Evolutionary conservation across 2,797 vertebrate genomes (phyloP), one percentile per base, ranked within the genome.

Genomic region (Euthynnus affinis): DNA sequence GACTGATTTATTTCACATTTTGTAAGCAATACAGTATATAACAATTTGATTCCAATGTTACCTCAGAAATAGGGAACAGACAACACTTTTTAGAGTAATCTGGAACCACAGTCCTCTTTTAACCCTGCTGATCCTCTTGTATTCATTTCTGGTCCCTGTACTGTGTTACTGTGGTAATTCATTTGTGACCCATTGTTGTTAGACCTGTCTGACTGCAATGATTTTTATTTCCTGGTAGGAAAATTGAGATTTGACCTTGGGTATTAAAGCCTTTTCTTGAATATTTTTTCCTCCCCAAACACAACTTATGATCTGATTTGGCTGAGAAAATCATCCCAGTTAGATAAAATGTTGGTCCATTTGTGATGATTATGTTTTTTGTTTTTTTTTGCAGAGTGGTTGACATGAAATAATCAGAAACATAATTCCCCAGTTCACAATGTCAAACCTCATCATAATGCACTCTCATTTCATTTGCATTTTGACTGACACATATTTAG

Each of bases 1-100:
- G 32, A 37, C 20, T 64, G n/a, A 60, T 69, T 71, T 18, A 68
- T 71, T 76, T 58, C 8, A 17, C 15, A 18, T 51, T 14, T 48
- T 52, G 40, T 65, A 29, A 64, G 40, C 4, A 64, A 60, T 9
- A 49, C 18, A n/a, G 18, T 5, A n/a, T 8, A 5, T 22, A 15
- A 10, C 7, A 8, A 57, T 32, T 56, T 18, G 1, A 42, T 20
- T 42, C 12, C 37, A 20, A 20, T 48, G 18, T 48, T 8, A 37
- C 18, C 15, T 32, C 15, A 10, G 52, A 42, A 25, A 22, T 64
- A 37, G 34, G 3, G 9, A 61, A 34, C 29, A 37, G 34, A 12
- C 4, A 18, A 27, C 27, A 18, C 13, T 15, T 37, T n/a, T 27
- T 29, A 20, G 3, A 57, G 7, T 37, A 1, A 34, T 57, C 32